Evolutionary conservation across 2,797 vertebrate genomes (phyloP).

Genomic region (Periparus ater): DNA sequence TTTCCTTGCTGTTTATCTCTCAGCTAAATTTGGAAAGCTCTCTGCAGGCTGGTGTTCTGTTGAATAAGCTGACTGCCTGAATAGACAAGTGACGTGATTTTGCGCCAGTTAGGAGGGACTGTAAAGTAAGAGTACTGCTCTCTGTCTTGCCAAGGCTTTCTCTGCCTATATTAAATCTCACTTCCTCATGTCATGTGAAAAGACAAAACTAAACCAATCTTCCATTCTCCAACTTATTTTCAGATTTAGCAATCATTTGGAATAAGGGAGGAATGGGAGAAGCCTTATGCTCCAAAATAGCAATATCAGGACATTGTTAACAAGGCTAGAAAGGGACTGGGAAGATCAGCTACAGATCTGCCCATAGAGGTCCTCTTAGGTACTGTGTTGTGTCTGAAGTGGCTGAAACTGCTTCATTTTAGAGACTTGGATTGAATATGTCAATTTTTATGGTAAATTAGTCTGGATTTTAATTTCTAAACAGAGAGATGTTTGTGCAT

Average conservation of each 20-base stretch:
- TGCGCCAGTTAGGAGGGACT: not conserved
- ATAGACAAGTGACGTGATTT: not conserved
- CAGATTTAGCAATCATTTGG: not conserved
- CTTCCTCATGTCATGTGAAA: not conserved
- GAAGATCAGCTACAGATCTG: not conserved
- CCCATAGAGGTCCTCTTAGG: not conserved
- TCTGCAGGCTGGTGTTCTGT: constrained; percentile 30
- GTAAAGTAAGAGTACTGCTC: not conserved
- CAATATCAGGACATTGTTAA: not conserved
- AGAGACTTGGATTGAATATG: not conserved
- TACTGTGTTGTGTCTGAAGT: not conserved
- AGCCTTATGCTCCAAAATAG: not conserved
- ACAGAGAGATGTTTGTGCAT: not conserved
- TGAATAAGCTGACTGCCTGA: constrained; percentile 24
- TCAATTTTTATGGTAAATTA: not conserved
- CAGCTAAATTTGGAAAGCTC: constrained; percentile 57
- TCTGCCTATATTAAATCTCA: not conserved
- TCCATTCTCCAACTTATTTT: not conserved
- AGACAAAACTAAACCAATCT: not conserved
- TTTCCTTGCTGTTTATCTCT: constrained; percentile 40
- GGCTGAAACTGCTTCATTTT: not conserved
- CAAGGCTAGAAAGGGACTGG: not conserved
- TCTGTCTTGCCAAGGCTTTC: not conserved
- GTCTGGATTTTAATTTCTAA: not conserved
- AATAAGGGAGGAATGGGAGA: not conserved